Evolutionary conservation across 2,113 vertebrate genomes (phyloP), one percentile per base, ranked within the genome.

Genomic region (Misgurnus mizolepis): DNA sequence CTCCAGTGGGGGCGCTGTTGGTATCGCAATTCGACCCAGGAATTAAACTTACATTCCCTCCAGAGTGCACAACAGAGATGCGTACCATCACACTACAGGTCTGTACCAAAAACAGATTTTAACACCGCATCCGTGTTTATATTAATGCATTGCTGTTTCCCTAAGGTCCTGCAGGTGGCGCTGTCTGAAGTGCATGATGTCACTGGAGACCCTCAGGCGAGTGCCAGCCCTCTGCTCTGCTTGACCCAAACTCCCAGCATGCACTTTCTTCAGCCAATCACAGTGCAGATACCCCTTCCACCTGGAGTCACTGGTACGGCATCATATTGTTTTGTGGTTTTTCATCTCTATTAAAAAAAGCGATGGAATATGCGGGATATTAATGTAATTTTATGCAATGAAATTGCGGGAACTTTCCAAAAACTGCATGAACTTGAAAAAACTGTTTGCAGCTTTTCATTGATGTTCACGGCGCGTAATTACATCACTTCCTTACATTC

Each of bases 241-340:
- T 94, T 99, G 69, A 94, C 95, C 6, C 97, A 98, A 91, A 93
- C 86, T 58, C 92, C 90, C 64, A 88, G 64, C 1, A 81, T 75
- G 22, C 67, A 92, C 84, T 99, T 98, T 88, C 94, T 99, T 34
- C 92, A 83, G 34, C 95, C 96, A 3, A 88, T 99, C 74, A 96
- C 90, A 74, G 93, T 99, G 85, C 98, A 99, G 90, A 89, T 99
- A 43, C 97, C 97, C 0, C 89, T 99, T 78, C 98, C 98, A 0
- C 83, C 91, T 0, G 96, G 96, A 0, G 50, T 98, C 80, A 95
- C 94, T 90, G 96, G 98, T 99, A 86, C 5, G 8, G 15, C 18
- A 5, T 41, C 5, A 18, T 2, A 39, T n/a, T n/a, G n/a, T n/a
- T n/a, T n/a, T n/a, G n/a, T n/a, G n/a, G n/a, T n/a, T n/a, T n/a